Evolutionary conservation across 2,888 invertebrate genomes (phyloP).

Genomic region (Troglohyphantes excavatus): DNA sequence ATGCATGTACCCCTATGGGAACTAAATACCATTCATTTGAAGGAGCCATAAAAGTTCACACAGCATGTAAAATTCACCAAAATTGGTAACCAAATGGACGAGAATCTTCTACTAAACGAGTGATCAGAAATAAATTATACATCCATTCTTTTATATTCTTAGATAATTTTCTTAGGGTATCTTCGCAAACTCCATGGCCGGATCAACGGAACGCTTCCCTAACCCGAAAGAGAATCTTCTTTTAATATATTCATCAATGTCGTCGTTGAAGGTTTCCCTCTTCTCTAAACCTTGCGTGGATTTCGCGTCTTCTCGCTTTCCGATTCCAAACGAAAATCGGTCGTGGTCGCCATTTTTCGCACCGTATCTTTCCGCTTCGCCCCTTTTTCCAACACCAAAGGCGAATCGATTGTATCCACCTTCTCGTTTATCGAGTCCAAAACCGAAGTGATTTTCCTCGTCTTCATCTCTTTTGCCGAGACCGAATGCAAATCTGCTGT

Average conservation of each 20-base stretch:
- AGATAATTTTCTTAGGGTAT: conserved; percentile 7
- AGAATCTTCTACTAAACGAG: conserved; percentile 24
- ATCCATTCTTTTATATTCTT: conserved; percentile 1
- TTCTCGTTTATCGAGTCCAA: conserved; percentile 62
- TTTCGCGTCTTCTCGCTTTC: conserved; percentile 38
- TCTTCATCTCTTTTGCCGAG: conserved; percentile 37
- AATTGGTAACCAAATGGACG: background rate
- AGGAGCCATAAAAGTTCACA: conserved; percentile 38
- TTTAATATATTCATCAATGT: conserved; percentile 79
- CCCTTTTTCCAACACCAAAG: conserved; percentile 77
- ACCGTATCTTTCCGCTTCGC: conserved; percentile 57
- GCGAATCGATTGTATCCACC: conserved; percentile 56
- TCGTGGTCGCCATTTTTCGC: conserved; percentile 13
- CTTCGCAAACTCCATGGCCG: conserved; percentile 56
- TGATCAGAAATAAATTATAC: background rate
- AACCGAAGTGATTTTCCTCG: conserved; percentile 52
- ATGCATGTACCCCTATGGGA: background rate
- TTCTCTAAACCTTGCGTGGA: conserved; percentile 47
- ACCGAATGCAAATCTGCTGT: conserved; percentile 61
- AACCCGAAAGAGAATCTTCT: conserved; percentile 79
- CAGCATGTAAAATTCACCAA: background rate
- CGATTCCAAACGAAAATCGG: conserved; percentile 68
- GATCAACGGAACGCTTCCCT: conserved; percentile 79
- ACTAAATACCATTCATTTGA: background rate
- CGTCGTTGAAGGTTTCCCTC: conserved; percentile 62